These are phyloP conservation scores for Listrodromus nycthemerus DNA, from an alignment of 2,888 invertebrate species.

Conservation along the genomic window DNA sequence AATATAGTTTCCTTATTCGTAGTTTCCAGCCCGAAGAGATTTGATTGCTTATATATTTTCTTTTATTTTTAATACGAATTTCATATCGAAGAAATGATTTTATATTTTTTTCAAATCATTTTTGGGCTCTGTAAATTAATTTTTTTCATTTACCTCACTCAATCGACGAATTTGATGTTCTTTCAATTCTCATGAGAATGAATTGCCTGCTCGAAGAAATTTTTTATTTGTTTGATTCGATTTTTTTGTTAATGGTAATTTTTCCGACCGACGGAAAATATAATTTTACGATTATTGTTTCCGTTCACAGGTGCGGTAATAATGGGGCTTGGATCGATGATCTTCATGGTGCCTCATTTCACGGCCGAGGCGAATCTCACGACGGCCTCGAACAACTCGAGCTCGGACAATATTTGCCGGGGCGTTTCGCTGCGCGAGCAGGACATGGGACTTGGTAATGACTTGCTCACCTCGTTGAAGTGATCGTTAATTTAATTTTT, in stretches of 20 bases:
- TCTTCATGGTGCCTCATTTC: constrained; percentile 97
- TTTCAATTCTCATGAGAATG: neutral
- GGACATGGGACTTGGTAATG: constrained; percentile 89
- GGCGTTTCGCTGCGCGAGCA: constrained; percentile 90
- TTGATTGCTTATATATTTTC: constrained; percentile 87
- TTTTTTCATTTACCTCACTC: no score
- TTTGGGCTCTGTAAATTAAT: no score
- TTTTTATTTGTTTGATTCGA: constrained; percentile 52
- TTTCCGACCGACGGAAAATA: no score
- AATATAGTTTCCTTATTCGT: neutral
- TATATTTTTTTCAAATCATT: no score
- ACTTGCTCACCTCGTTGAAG: no score
- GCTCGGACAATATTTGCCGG: constrained; percentile 92
- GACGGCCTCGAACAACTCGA: constrained; percentile 89
- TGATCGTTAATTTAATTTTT: no score
- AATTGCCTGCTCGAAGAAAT: no score
- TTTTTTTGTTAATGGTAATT: no score
- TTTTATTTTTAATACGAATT: neutral
- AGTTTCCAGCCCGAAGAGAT: no score
- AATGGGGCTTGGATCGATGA: constrained; percentile 96
- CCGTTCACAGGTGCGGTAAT: constrained; percentile 90
- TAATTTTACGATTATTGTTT: no score
- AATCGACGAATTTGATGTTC: no score
- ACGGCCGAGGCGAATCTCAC: constrained; percentile 92
- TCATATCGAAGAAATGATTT: no score